phyloP scores from a whole-genome alignment of 1,140 invertebrate genomes.

The Charaxes varanes region DNA sequence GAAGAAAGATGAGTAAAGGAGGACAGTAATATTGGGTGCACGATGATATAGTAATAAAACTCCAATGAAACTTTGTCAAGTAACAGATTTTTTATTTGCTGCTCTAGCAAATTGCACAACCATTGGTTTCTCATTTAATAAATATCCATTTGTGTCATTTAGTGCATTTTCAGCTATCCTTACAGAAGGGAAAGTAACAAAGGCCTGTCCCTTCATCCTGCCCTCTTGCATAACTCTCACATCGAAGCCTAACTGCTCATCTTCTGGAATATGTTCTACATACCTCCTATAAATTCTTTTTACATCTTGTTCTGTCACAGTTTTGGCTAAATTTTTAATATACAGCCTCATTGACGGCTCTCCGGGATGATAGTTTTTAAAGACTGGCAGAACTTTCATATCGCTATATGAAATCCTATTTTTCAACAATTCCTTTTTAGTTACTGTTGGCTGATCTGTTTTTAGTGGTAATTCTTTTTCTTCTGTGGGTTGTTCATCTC shows the following conservation, averaged over 20 bases:
- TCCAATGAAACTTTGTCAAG: constrained; percentile 22
- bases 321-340: constrained; percentile 93
- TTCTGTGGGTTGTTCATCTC: constrained; percentile 36
- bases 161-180: constrained; percentile 84
- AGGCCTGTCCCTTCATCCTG: constrained; percentile 96
- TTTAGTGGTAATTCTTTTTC: constrained; percentile 26
- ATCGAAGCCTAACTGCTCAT: constrained; percentile 80
- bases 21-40: too few species aligned
- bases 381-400: constrained; percentile 85
- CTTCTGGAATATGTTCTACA: constrained; percentile 52
- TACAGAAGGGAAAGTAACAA: constrained; percentile 86
- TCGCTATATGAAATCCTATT: constrained; percentile 85
- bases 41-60: too few species aligned
- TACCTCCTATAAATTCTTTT: constrained; percentile 87
- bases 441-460: constrained; percentile 75
- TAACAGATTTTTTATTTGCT: constrained; percentile 63
- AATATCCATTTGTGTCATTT: constrained; percentile 90
- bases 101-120: constrained; percentile 91
- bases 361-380: constrained; percentile 91
- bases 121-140: constrained; percentile 91
- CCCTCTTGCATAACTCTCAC: constrained; percentile 95
- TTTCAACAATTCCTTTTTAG: constrained; percentile 78
- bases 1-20: too few species aligned
- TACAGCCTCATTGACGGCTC: constrained; percentile 89
- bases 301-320: constrained; percentile 84